Evolutionary conservation across 2,113 vertebrate species (phyloP).

Genomic region (Hemibagrus wyckioides): DNA sequence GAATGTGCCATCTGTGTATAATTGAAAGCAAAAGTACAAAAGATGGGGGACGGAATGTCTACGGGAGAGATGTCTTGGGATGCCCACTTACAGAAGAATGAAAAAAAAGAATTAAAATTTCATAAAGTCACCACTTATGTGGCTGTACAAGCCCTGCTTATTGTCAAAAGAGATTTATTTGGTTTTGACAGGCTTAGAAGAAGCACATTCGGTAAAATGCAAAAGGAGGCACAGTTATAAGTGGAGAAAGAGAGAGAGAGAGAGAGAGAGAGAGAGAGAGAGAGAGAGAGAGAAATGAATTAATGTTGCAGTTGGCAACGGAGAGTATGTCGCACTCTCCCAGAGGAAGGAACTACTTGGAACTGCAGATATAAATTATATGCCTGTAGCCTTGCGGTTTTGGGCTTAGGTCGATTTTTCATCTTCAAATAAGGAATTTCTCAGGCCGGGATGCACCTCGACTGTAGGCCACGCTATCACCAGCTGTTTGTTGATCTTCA

Average conservation of each 20-base stretch:
- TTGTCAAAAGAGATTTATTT: slow-evolving; percentile 56
- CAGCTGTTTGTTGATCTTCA: slow-evolving; percentile 28
- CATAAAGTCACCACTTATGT: slow-evolving; percentile 60
- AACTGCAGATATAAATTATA: slow-evolving; percentile 74
- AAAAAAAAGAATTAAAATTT: slow-evolving; percentile 57
- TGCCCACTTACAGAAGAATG: slow-evolving; percentile 10
- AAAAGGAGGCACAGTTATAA: slow-evolving; percentile 60
- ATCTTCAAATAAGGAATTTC: slow-evolving; percentile 52
- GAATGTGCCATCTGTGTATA: not conserved
- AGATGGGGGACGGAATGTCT: not conserved
- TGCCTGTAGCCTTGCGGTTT: slow-evolving; percentile 60
- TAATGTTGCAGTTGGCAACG: slow-evolving; percentile 71
- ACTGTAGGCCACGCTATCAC: not conserved
- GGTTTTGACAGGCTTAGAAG: slow-evolving; percentile 47
- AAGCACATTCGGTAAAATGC: slow-evolving; percentile 66
- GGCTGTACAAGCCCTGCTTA: slow-evolving; percentile 25
- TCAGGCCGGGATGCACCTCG: slow-evolving; percentile 25
- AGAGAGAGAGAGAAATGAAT: slow-evolving; percentile 12
- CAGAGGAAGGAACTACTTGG: slow-evolving; percentile 68
- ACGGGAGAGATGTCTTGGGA: not conserved
- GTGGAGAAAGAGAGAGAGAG: slow-evolving; percentile 46
- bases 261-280: slow-evolving; percentile 13
- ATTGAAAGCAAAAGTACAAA: not conserved
- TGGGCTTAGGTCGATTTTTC: slow-evolving; percentile 56
- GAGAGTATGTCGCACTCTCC: slow-evolving; percentile 66